Evolutionary conservation across 2,797 vertebrate species (phyloP).

Genomic region (Pipistrellus pipistrellus): DNA sequence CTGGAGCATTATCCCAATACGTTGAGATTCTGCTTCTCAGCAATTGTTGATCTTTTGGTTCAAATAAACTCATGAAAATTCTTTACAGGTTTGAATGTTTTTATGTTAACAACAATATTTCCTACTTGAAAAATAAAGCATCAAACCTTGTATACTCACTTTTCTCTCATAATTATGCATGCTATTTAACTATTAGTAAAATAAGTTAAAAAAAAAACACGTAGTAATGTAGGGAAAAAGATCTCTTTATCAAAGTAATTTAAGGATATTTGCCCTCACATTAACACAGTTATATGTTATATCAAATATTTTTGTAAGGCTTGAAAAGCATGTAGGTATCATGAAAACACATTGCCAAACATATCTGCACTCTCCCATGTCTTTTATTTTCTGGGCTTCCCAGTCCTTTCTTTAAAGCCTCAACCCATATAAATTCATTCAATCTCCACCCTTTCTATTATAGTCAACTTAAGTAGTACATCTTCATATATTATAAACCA

Average conservation of each 20-base stretch:
- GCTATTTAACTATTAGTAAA: too few species aligned
- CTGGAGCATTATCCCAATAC: too few species aligned
- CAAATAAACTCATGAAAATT: too few species aligned
- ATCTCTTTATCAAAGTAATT: conserved; percentile 17
- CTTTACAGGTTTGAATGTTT: too few species aligned
- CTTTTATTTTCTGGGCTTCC: not conserved
- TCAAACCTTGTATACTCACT: too few species aligned
- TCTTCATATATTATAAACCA: not conserved
- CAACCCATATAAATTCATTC: not conserved
- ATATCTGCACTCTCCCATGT: not conserved
- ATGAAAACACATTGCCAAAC: not conserved
- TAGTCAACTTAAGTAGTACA: not conserved
- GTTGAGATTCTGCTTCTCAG: too few species aligned
- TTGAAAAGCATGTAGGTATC: not conserved
- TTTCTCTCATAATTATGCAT: too few species aligned
- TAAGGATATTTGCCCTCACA: not conserved
- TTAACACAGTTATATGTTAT: not conserved
- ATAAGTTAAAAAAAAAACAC: not conserved
- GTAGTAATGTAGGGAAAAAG: conserved; percentile 5
- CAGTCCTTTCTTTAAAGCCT: not conserved
- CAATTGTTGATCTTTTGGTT: too few species aligned
- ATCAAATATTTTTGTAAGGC: not conserved
- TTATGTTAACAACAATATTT: too few species aligned
- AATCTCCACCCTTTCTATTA: not conserved
- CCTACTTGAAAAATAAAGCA: too few species aligned